Base-by-base conservation (phyloP, 2,888 invertebrate species). In the Phlogophora meticulosa region DNA sequence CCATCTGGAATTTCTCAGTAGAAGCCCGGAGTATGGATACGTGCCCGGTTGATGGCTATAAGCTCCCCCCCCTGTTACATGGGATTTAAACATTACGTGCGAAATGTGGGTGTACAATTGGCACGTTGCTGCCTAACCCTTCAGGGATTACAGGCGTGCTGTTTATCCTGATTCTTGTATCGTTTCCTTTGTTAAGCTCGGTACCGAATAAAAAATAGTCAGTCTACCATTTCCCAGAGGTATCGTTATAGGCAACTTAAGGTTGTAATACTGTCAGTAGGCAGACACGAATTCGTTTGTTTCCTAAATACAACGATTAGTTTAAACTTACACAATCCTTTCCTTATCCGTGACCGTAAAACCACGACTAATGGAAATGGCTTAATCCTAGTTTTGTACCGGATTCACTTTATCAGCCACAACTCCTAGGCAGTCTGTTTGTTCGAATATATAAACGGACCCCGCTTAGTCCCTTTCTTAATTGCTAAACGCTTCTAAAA, bases 301-400 rank as follows among this genome's bases (percentile, higher is more conserved):
- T 51, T 17, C 24, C 76, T 69, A 46, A 55, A 69, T 42, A 42
- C 48, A 58, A 45, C 20, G 34, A 71, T 48, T 48, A 51, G 46
- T 63, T 78, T 48, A 46, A 72, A 78, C 22, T 55, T 38, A 11
- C 36, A 22, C 32, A 38, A 78, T 55, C 64, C 78, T 72, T 62
- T 62, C 58, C 28, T 51, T 40, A 51, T 15, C 22, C 43, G 20
- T 28, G 43, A 43, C 53, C 66, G 32, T 74, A 74, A 74, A 65
- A 40, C 58, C 67, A 55, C 58, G n/a, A 66, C 67, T 65, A 79
- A 66, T 66, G 53, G 57, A 66, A 55, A 66, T 46, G 40, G 42
- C 40, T 51, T 79, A 38, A 75, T 79, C 68, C 52, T 38, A 53
- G 69, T 68, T 66, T 48, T 53, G 46, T 42, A 43, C 43, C 15